Base-by-base conservation (phyloP, 2,797 vertebrate genomes). In the Oreochromis mossambicus region DNA sequence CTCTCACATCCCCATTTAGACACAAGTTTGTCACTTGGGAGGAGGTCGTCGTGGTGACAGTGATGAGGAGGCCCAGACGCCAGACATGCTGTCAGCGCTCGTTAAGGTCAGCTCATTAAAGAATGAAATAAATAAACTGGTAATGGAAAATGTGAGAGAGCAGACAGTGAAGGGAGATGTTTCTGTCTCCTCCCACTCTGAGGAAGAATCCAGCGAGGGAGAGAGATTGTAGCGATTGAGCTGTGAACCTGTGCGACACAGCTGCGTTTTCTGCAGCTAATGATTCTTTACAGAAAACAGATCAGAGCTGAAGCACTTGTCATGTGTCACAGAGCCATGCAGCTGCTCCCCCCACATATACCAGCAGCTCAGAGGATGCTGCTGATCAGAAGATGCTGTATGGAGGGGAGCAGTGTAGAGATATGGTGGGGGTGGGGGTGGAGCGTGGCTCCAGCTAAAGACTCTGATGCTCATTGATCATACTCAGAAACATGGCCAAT, bases 21-120 rank as follows among this genome's bases (percentile, higher is more conserved):
- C 90, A 86, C 66, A 32, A 91, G 90, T 86, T 87, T 91, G 90
- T 93, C 92, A 92, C 94, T 89, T 89, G 94, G 93, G 92, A 94
- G 91, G 92, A 90, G 94, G 94, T 94, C 93, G 94, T 85, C 32
- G 32, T 63, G 81, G 91, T 90, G 92, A 96, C 95, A 95, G 94
- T 94, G 94, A 95, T 32, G 91, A 95, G 94, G 81, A 83, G 85
- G 88, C 91, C 89, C 86, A 88, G 89, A 93, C 80, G 81, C 85
- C 92, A 95, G 94, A 93, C 92, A 68, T 50, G 87, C 92, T 95
- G 96, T 96, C 95, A 93, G 90, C 41, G 77, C 92, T 94, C 81
- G 91, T 96, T 95, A 95, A 87, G 95, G 94, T 96, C 94, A 95
- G 83, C 92, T 95, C 89, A 94, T 95, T 95, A 96, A 91, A 92